Evolutionary conservation across 2,797 vertebrate species (phyloP), one percentile per base, ranked within the genome.

Genomic region (Eospalax fontanierii): DNA sequence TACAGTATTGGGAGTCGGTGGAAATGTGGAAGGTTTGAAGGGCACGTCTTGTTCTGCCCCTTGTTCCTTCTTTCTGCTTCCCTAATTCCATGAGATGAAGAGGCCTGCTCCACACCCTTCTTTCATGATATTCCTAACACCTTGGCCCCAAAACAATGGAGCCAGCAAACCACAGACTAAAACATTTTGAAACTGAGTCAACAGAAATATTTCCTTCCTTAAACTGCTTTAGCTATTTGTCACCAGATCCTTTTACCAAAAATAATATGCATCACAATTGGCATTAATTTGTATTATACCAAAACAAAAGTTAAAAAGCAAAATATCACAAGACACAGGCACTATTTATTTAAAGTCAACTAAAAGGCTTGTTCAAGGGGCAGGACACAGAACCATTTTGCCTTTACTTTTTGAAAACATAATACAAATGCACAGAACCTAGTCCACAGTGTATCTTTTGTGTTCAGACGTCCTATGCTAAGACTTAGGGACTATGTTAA

Each of bases 361-460:
- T 35, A 50, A n/a, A 87, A 87, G 33, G 38, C 18, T 87, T 61
- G 40, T 61, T 91, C 50, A 79, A 50, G 46, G 46, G n/a, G n/a
- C 1, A 7, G 11, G 33, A 4, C 10, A 61, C 16, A 76, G 43
- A 75, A 19, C 71, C 24, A 86, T 87, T 80, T 78, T 83, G 33
- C 11, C 26, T 89, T 93, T 74, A 82, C 26, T 70, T 54, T 74
- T 81, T 59, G 22, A 63, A 87, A 88, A 7, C 26, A 59, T 38
- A 82, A 89, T 57, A 85, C 21, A 75, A 76, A 92, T 40, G 63
- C 63, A 74, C n/a, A 24, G 21, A 71, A 14, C 61, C 95, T 95
- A 68, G 28, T 4, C 4, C 22, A 14, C 5, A 28, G 16, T 88
- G 16, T 79, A 75, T 57, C n/a, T 63, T 87, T 85, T 63, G 38